phyloP scores from a whole-genome alignment of 2,113 vertebrate genomes.

The cat (Felis catus) region F.catus_Fca126_mat1.0 CM031421.1:65174501-65175000 shows the following conservation, averaged over 20 bases:
- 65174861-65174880: no score
- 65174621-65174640: constrained; percentile 91
- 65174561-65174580: constrained; percentile 93
- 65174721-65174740: background rate
- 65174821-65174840: background rate
- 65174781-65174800: background rate
- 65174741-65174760: background rate
- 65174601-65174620: constrained; percentile 90
- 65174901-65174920: background rate
- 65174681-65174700: background rate
- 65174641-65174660: constrained; percentile 78
- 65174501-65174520: constrained; percentile 95
- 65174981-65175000: background rate
- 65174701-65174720: rapidly evolving
- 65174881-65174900: background rate
- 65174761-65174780: background rate
- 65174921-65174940: background rate
- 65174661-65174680: background rate
- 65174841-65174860: background rate
- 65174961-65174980: no score
- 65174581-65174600: constrained; percentile 88
- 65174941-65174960: background rate
- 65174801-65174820: rapidly evolving
- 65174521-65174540: constrained; percentile 99
- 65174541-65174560: constrained; percentile 92